phyloP scores from a whole-genome alignment of 2,888 invertebrate species.

The Coecobrya sp. region DNA sequence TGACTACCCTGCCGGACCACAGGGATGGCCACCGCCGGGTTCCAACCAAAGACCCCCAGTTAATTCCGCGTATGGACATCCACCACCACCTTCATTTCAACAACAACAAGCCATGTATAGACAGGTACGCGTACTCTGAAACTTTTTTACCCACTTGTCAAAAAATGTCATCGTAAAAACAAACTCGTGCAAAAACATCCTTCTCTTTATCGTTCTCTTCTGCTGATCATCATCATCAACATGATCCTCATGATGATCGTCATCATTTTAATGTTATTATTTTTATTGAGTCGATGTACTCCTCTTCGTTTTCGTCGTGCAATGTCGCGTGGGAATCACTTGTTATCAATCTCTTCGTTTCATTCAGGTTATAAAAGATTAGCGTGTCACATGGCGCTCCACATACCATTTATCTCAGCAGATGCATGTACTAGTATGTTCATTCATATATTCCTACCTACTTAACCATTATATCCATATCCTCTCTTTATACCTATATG shows the following conservation, averaged over 20 bases:
- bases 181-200: conserved; percentile 38
- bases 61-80: conserved; percentile 85
- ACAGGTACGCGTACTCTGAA: conserved; percentile 81
- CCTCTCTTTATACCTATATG: conserved; percentile 31
- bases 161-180: conserved; percentile 73
- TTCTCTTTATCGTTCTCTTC: conserved; percentile 15
- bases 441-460: neutral
- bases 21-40: conserved; percentile 84
- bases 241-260: conserved; percentile 25
- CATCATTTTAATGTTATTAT: conserved; percentile 46
- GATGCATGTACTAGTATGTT: too few species aligned
- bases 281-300: conserved; percentile 47
- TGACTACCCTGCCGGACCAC: conserved; percentile 85
- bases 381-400: conserved; percentile 71
- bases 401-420: conserved; percentile 37
- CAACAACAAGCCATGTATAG: conserved; percentile 86
- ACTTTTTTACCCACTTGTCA: conserved; percentile 59
- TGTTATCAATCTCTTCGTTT: conserved; percentile 70
- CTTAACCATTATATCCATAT: conserved; percentile 6
- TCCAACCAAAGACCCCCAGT: conserved; percentile 84
- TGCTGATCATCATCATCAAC: conserved; percentile 25
- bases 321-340: conserved; percentile 79
- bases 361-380: conserved; percentile 67
- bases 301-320: conserved; percentile 52
- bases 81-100: conserved; percentile 83